A percentile compares a stretch with the other conserved stretches of the same genome.
Evolutionary conservation across 2,888 invertebrate genomes (phyloP).

Genomic region (Petrolisthes cinctipes): DNA sequence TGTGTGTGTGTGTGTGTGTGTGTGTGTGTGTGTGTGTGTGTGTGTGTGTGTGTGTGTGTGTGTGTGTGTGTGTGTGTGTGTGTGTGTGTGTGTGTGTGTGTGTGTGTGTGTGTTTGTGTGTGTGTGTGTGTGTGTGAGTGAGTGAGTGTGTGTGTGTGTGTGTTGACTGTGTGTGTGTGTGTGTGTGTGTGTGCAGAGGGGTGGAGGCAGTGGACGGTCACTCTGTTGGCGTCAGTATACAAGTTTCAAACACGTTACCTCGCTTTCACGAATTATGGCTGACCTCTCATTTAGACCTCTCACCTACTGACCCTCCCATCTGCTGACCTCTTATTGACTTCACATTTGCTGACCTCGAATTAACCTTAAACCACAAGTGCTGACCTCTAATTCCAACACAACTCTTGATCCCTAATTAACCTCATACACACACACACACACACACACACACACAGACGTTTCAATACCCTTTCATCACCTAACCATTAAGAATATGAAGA

Average conservation of each 20-base stretch:
- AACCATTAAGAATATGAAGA: background rate
- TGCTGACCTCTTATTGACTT: background rate
- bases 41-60: background rate
- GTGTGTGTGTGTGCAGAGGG: too few relatives aligned
- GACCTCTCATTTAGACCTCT: background rate
- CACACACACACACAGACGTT: background rate
- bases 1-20: background rate
- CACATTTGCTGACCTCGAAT: background rate
- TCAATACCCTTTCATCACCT: background rate
- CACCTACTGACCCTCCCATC: constrained; percentile 1
- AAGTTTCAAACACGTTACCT: background rate
- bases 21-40: background rate
- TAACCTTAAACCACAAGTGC: background rate
- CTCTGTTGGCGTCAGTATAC: background rate
- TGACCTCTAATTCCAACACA: too few relatives aligned
- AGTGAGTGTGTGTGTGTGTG: too few relatives aligned
- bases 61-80: too few relatives aligned
- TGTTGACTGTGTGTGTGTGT: too few relatives aligned
- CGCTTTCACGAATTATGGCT: background rate
- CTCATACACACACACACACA: background rate
- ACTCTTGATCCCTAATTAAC: too few relatives aligned
- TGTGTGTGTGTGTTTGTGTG: too few relatives aligned
- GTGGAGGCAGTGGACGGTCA: too few relatives aligned
- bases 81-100: background rate
- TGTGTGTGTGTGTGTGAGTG: too few relatives aligned